phyloP scores from a whole-genome alignment of 2,797 vertebrate species.

The Cichlasoma orientale region DNA sequence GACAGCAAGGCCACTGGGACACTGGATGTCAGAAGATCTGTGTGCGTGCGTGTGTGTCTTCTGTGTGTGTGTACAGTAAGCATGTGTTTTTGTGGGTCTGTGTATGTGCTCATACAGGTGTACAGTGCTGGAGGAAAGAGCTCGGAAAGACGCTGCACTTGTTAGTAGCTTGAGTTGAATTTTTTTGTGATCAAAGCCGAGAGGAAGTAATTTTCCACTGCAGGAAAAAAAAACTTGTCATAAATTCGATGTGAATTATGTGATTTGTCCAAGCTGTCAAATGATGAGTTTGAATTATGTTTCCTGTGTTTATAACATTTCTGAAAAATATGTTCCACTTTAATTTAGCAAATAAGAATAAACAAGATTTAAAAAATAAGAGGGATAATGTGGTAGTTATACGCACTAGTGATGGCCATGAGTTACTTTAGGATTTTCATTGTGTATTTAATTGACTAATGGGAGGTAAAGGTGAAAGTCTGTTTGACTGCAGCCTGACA shows the following conservation, averaged over 20 bases:
- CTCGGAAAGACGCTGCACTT: neutral
- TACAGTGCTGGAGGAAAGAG: slow-evolving; percentile 3
- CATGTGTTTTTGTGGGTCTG: slow-evolving; percentile 9
- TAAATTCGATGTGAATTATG: neutral
- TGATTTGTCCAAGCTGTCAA: slow-evolving; percentile 11
- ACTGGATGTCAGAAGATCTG: slow-evolving; percentile 76
- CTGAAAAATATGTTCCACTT: neutral
- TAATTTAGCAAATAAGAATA: neutral
- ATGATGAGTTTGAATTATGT: neutral
- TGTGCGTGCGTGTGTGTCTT: slow-evolving; percentile 20
- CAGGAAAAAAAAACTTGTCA: neutral
- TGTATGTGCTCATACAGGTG: slow-evolving; percentile 21
- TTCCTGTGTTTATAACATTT: slow-evolving; percentile 9
- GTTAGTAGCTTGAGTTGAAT: slow-evolving; percentile 12
- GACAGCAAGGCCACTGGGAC: slow-evolving; percentile 86
- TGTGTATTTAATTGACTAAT: slow-evolving; percentile 81
- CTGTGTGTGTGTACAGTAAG: slow-evolving; percentile 19
- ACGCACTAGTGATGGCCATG: slow-evolving; percentile 51
- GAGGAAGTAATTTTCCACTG: slow-evolving; percentile 3
- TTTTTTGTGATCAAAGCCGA: slow-evolving; percentile 6
- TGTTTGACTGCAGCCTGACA: slow-evolving; percentile 81
- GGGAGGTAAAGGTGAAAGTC: slow-evolving; percentile 81
- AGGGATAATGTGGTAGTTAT: slow-evolving; percentile 33
- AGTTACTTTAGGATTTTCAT: slow-evolving; percentile 58
- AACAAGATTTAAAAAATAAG: slow-evolving; percentile 16